These are phyloP conservation scores for Mamestra configurata DNA, from an alignment of 1,140 invertebrate genomes.

Conservation along the genomic window DNA sequence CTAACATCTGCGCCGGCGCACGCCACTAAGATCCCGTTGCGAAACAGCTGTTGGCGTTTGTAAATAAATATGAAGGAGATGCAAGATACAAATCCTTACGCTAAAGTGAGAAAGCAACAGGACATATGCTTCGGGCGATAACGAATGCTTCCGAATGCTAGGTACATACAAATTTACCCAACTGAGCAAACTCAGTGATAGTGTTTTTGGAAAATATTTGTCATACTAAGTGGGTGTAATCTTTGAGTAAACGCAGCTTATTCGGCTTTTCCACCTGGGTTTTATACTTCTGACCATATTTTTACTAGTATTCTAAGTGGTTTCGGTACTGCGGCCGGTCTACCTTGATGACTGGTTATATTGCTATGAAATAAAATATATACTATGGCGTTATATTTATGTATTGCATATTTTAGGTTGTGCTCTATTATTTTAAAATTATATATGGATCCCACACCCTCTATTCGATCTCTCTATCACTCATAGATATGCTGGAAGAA, in stretches of 20 bases:
- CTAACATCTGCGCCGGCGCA: slow-evolving; percentile 39
- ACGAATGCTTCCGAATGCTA: slow-evolving; percentile 31
- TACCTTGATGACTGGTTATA: too few species aligned
- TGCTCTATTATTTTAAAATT: too few species aligned
- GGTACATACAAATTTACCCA: slow-evolving; percentile 12
- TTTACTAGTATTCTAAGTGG: too few species aligned
- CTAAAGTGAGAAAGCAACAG: slow-evolving; percentile 6
- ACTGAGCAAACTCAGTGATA: slow-evolving; percentile 26
- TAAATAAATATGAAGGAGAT: slow-evolving; percentile 21
- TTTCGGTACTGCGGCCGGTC: too few species aligned
- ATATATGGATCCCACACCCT: too few species aligned
- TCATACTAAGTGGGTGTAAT: background rate
- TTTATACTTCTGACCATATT: background rate
- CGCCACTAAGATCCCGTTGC: slow-evolving; percentile 48
- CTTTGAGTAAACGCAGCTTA: background rate
- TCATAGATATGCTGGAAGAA: too few species aligned
- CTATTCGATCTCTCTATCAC: too few species aligned
- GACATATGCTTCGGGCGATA: slow-evolving; percentile 46
- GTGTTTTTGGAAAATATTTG: slow-evolving; percentile 23
- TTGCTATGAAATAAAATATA: too few species aligned
- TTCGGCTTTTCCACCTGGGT: background rate
- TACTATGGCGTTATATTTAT: too few species aligned
- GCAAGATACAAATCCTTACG: background rate
- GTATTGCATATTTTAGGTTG: too few species aligned
- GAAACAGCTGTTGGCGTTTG: slow-evolving; percentile 47